phyloP scores from a whole-genome alignment of 2,797 vertebrate species.

The Bradypodion ventrale region DNA sequence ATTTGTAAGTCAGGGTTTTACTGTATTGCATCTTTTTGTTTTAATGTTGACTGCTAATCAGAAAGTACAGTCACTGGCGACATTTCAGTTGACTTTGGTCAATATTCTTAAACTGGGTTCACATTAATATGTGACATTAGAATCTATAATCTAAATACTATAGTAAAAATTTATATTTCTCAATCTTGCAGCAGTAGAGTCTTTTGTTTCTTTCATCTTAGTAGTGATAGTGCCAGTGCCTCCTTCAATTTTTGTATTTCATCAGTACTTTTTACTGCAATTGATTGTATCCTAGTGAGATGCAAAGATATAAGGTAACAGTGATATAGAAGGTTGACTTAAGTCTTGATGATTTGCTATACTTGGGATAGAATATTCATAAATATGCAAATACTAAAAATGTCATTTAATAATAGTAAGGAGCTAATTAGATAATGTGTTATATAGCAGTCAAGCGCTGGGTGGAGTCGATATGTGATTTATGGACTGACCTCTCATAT shows the following conservation, averaged over 20 bases:
- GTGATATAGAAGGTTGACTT: not conserved
- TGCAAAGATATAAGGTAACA: not conserved
- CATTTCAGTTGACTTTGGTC: not conserved
- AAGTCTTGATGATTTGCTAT: not conserved
- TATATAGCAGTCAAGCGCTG: not conserved
- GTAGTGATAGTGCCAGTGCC: fast-evolving
- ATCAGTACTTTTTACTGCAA: not conserved
- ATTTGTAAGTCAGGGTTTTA: no score
- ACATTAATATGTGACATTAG: not conserved
- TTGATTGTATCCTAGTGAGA: no score
- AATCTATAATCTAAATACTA: not conserved
- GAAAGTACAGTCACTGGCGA: not conserved
- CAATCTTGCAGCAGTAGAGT: not conserved
- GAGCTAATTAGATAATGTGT: not conserved
- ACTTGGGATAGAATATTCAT: not conserved
- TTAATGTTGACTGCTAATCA: not conserved
- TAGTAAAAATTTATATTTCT: not conserved
- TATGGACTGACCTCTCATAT: not conserved
- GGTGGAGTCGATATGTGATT: no score
- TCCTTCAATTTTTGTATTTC: not conserved
- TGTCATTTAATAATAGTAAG: not conserved
- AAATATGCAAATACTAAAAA: not conserved
- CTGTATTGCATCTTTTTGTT: not conserved
- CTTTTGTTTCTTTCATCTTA: not conserved
- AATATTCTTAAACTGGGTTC: not conserved